These are phyloP conservation scores for Silurus lanzhouensis DNA, from an alignment of 2,797 vertebrate genomes.

Conservation along the genomic window DNA sequence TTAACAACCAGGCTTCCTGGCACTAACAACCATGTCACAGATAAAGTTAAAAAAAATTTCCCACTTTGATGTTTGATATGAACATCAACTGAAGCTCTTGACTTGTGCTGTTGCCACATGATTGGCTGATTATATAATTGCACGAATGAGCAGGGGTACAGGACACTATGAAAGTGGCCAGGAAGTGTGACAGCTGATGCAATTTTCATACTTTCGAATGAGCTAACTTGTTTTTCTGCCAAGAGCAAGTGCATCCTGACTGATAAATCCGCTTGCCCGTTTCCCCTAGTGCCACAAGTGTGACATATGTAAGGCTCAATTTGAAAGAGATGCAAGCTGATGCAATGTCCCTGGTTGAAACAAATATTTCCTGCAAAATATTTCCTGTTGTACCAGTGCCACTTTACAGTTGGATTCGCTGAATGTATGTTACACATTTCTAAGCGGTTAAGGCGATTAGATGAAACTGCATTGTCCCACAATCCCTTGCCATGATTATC, in stretches of 20 bases:
- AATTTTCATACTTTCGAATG: constrained; percentile 3
- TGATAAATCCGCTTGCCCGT: neutral
- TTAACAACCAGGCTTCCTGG: neutral
- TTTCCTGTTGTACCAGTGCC: neutral
- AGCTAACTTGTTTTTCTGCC: constrained; percentile 4
- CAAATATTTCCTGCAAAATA: neutral
- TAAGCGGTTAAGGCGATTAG: neutral
- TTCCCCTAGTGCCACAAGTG: neutral
- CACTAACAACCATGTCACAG: neutral
- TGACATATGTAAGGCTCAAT: constrained; percentile 3
- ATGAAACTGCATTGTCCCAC: neutral
- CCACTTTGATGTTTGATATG: neutral
- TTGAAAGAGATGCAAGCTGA: neutral
- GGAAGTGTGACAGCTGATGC: constrained; percentile 3
- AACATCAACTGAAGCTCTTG: neutral
- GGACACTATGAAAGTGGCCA: neutral
- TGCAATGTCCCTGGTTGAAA: neutral
- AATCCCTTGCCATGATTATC: neutral
- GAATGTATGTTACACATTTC: neutral
- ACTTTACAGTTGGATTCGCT: neutral
- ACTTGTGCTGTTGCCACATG: neutral
- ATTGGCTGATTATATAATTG: constrained; percentile 11
- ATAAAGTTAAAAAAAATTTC: neutral
- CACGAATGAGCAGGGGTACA: neutral
- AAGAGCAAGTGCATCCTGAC: constrained; percentile 4